Evolutionary conservation across 2,113 vertebrate species (phyloP), one percentile per base, ranked within the genome.

Genomic region (Hydrochoerus hydrochaeris): DNA sequence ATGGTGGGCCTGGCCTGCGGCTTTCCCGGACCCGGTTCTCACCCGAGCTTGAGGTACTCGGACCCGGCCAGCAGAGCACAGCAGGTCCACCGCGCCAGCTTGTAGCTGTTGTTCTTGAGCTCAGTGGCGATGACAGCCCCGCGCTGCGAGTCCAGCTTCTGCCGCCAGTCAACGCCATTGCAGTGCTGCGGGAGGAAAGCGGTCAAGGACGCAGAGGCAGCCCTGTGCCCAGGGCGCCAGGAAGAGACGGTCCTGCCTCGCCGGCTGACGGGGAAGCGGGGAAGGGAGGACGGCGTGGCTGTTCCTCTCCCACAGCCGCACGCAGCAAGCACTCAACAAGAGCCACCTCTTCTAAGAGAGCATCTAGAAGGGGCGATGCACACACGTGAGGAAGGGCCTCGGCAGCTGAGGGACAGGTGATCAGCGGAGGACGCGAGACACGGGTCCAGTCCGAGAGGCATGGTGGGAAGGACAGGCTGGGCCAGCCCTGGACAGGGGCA

Each of bases 51-150:
- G 16, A 99, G 99, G 97, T 99, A 99, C 97, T 99, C 99, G 0
- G 99, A 99, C 5, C 99, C 99, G 0, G 99, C 99, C 98, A 99
- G 98, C 98, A 99, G 98, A 0, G 99, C 99, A 0, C 99, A 99
- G 98, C 99, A 99, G 1, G 99, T 99, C 99, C 99, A 99, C 32
- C 99, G 99, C 12, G 99, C 99, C 97, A 99, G 90, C 96, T 99
- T 99, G 98, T 99, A 99, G 99, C 99, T 99, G 99, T 99, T 99
- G 97, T 99, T 99, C 98, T 99, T 99, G 98, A 99, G 98, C 98
- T 99, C 99, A 0, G 99, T 99, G 98, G 99, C 99, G 58, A 99
- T 99, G 94, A 99, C 99, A 0, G 99, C 99, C 46, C 99, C 99
- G 57, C 99, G 98, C 99, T 99, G 99, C 0, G 99, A 99, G 98